phyloP scores from a whole-genome alignment of 2,888 invertebrate genomes.

The Polyommatus icarus region DNA sequence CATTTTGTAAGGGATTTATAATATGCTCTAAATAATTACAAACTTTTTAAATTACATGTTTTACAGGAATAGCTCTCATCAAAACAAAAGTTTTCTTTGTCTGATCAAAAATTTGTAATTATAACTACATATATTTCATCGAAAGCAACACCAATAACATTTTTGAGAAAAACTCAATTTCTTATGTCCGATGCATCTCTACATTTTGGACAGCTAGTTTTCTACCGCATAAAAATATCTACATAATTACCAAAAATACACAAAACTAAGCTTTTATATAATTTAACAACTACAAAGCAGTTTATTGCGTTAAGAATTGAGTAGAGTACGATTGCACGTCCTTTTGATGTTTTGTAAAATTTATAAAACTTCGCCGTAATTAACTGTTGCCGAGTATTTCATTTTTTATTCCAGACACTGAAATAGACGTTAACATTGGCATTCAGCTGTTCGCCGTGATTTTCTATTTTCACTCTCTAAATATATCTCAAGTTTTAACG shows the following conservation, averaged over 20 bases:
- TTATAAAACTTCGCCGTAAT: slow-evolving; percentile 41
- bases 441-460: slow-evolving; percentile 68
- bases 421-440: slow-evolving; percentile 73
- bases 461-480: slow-evolving; percentile 69
- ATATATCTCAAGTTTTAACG: slow-evolving; percentile 58
- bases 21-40: neutral
- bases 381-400: slow-evolving; percentile 43
- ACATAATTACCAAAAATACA: neutral
- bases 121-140: too few species aligned
- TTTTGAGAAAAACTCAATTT: too few species aligned
- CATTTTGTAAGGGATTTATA: neutral
- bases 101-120: too few species aligned
- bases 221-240: too few species aligned
- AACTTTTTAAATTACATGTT: neutral
- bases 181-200: too few species aligned
- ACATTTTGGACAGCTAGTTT: too few species aligned
- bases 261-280: neutral
- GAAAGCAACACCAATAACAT: too few species aligned
- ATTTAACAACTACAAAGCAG: neutral
- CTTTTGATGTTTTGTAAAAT: slow-evolving; percentile 38
- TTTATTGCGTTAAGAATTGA: slow-evolving; percentile 26
- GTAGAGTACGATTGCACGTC: slow-evolving; percentile 33
- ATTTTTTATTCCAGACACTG: slow-evolving; percentile 55
- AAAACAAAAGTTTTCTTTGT: too few species aligned
- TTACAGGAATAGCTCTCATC: too few species aligned